Evolutionary conservation across 2,797 vertebrate species (phyloP), one percentile per base, ranked within the genome.

Genomic region (Acomys russatus): DNA sequence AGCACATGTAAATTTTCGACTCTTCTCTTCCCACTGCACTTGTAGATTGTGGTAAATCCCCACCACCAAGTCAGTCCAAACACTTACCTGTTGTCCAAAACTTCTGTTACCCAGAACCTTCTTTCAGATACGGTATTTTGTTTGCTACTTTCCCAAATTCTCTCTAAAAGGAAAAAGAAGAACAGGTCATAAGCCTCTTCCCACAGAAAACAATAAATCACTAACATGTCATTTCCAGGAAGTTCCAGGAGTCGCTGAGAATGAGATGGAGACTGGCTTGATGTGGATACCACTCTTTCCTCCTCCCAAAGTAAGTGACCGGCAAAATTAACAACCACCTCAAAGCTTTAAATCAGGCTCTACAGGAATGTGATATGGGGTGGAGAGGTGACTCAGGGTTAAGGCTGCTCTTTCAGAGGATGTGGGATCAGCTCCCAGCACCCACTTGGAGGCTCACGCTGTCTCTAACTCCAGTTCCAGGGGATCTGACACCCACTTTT

Each of bases 51-150:
- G 70, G 17, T 51, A 30, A 90, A 74, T 78, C 78, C 79, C 59
- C 49, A 51, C n/a, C 49, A 91, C n/a, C 56, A 90, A 82, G 66
- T 12, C 91, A 94, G 59, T 35, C 84, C 78, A n/a, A 92, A 77
- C 12, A 9, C 1, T 35, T 73, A 98, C 98, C 98, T 98, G 96
- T 88, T 98, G 96, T 76, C 25, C 92, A 90, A 96, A 98, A 96
- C 92, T 91, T 97, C 97, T 84, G 95, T 95, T 96, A 94, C 93
- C 94, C 98, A 95, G 71, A 93, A 80, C 78, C 51, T 97, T 96
- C 97, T 95, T 97, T 96, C 93, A 97, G 96, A 96, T 92, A 89
- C 90, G 92, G 97, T 66, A 86, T 97, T 98, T 98, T 97, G 95
- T 95, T 95, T 70, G 7, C 82, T 96, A 97, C 92, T 97, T 97